Conservation (phyloP, 2,797 vertebrate species). For the Bradypodion ventrale region DNA sequence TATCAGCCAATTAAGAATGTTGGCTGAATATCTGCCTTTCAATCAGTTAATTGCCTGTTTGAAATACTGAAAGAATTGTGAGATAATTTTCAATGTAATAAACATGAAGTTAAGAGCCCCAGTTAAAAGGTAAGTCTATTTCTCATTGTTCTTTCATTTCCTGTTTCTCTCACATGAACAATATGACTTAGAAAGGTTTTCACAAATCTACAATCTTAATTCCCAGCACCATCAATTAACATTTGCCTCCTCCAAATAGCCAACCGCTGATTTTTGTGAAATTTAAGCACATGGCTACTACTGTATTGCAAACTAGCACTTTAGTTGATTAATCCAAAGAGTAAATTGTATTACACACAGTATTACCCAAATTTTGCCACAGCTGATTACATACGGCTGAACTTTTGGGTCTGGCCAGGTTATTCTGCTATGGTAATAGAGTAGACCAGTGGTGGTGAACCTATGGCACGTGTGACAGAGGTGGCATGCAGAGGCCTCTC, state of each 20-base stretch:
- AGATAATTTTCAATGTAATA: neutral
- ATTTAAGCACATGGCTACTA: conserved; percentile 29
- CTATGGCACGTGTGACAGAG: no score
- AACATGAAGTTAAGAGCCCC: neutral
- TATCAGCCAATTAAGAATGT: neutral
- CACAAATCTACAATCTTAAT: neutral
- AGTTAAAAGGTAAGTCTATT: neutral
- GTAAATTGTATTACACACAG: neutral
- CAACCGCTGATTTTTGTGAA: neutral
- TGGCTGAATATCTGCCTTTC: neutral
- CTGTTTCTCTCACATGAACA: neutral
- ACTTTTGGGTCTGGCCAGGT: no score
- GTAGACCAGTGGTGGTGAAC: no score
- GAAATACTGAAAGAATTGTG: neutral
- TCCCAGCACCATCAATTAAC: neutral
- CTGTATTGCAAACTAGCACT: no score
- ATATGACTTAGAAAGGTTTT: no score
- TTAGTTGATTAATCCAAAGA: neutral
- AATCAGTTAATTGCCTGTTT: neutral
- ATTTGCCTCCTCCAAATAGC: neutral
- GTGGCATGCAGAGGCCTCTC: no score
- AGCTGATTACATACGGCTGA: no score
- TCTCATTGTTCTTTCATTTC: neutral
- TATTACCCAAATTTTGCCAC: neutral
- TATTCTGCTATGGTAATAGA: no score